Evolutionary conservation across 2,797 vertebrate species (phyloP).

Genomic region (Intellagama lesueurii): DNA sequence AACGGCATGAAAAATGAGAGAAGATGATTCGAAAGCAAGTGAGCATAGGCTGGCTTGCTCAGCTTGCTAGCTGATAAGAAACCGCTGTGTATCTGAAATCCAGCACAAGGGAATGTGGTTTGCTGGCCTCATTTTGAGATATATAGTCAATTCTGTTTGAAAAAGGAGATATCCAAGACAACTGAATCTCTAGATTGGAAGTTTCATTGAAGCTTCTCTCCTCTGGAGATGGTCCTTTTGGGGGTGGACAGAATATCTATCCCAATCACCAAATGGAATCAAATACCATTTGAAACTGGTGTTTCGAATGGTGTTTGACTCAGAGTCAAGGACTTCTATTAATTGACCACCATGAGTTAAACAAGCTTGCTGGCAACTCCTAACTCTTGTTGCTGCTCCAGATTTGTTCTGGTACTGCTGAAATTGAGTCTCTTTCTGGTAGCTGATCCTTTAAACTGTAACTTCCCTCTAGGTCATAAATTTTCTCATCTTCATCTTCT

Average conservation of each 20-base stretch:
- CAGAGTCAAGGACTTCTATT: no score
- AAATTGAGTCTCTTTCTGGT: no score
- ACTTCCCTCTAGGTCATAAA: background rate
- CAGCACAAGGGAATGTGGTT: background rate
- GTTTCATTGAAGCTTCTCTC: no score
- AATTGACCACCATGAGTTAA: no score
- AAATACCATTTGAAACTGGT: no score
- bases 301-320: no score
- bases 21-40: background rate
- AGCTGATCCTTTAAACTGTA: background rate
- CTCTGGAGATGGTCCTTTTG: background rate
- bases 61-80: slow-evolving; percentile 3
- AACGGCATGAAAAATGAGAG: background rate
- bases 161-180: background rate
- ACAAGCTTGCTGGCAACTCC: no score
- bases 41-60: background rate
- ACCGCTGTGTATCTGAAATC: background rate
- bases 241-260: background rate
- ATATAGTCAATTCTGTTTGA: background rate
- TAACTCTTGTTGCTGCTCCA: no score
- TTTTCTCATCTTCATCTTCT: no score
- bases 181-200: background rate
- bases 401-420: no score
- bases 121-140: background rate
- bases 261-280: background rate